Evolutionary conservation across 2,888 invertebrate species (phyloP).

Genomic region (Papilio protenor): DNA sequence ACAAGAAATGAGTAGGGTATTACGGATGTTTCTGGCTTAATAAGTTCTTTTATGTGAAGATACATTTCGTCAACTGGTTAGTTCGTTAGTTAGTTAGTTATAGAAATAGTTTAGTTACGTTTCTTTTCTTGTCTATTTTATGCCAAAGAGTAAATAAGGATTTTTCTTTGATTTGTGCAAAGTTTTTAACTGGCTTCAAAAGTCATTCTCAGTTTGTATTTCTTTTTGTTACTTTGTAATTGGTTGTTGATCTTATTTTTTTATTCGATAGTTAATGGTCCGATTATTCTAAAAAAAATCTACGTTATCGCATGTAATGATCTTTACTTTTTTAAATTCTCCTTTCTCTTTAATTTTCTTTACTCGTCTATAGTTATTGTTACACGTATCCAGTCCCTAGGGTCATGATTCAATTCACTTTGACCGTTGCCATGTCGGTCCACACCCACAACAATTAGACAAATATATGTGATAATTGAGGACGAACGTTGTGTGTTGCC

Average conservation of each 20-base stretch:
- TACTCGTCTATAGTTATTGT: not conserved
- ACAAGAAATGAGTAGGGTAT: conserved; percentile 12
- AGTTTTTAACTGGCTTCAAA: no score
- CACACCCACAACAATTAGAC: conserved; percentile 25
- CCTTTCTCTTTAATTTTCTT: not conserved
- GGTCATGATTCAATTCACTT: not conserved
- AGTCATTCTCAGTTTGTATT: no score
- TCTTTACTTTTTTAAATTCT: not conserved
- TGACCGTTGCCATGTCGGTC: not conserved
- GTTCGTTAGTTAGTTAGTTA: no score
- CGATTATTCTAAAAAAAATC: no score
- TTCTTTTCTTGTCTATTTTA: not conserved
- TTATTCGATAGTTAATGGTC: no score
- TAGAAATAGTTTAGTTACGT: not conserved
- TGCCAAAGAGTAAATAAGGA: not conserved
- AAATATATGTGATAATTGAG: conserved; percentile 11
- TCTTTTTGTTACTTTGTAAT: no score
- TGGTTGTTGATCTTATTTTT: no score
- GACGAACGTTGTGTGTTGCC: not conserved
- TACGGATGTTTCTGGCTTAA: not conserved
- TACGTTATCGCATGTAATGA: no score
- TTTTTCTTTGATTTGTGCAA: no score
- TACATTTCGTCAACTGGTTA: not conserved
- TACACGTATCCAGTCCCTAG: not conserved
- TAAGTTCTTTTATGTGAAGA: not conserved